phyloP scores from a whole-genome alignment of 1,140 invertebrate genomes.

The Drosophila azteca region DNA sequence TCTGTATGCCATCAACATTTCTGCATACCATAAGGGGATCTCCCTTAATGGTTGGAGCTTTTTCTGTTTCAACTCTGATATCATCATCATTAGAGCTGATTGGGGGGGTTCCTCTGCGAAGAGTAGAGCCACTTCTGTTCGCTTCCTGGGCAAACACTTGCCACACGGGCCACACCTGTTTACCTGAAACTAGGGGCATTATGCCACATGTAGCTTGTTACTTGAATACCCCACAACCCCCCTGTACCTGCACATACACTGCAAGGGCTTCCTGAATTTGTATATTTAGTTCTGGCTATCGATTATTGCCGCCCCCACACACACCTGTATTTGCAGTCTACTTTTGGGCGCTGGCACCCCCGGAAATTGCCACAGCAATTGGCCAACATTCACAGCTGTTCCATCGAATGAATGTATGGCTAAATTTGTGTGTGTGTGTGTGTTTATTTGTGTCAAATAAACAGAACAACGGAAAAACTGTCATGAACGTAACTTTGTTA shows the following conservation, averaged over 20 bases:
- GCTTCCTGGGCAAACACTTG: slow-evolving; percentile 1
- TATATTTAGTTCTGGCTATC: slow-evolving; percentile 33
- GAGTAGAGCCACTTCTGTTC: not conserved
- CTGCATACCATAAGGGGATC: too few species aligned
- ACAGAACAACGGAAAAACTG: slow-evolving; percentile 37
- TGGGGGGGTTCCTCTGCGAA: not conserved
- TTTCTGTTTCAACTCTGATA: too few species aligned
- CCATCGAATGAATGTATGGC: too few species aligned
- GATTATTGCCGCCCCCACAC: slow-evolving; percentile 22
- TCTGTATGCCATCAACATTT: too few species aligned
- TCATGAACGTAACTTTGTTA: slow-evolving; percentile 46
- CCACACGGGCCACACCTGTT: slow-evolving; percentile 33
- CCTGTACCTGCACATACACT: slow-evolving; percentile 21
- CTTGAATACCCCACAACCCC: not conserved
- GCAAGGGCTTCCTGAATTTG: slow-evolving; percentile 36
- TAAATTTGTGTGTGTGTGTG: too few species aligned
- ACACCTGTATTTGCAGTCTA: slow-evolving; percentile 27
- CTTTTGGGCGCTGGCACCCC: slow-evolving; percentile 38
- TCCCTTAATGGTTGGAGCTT: too few species aligned
- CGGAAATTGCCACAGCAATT: slow-evolving; percentile 45
- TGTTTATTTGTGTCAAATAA: slow-evolving; percentile 56
- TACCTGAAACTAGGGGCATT: slow-evolving; percentile 9
- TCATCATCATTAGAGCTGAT: not conserved
- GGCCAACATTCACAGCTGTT: slow-evolving; percentile 22
- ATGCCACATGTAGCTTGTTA: not conserved